A percentile compares a stretch with the other conserved stretches of the same genome.
Evolutionary conservation across 2,888 invertebrate species (phyloP).

Genomic region (Nomada hirtipes): DNA sequence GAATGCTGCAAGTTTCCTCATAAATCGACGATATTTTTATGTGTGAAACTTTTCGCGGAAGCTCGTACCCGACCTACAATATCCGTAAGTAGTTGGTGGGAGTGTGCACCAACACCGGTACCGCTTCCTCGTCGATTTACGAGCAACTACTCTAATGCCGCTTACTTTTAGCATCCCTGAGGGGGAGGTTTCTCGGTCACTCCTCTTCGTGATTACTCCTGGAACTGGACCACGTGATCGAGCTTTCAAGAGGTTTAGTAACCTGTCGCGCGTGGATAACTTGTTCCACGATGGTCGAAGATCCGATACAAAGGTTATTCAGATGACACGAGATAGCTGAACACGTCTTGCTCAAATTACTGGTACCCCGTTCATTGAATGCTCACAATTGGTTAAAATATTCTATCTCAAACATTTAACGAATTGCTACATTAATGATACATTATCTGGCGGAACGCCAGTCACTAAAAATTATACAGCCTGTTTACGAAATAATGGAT

Average conservation of each 20-base stretch:
- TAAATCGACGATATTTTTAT: constrained; percentile 80
- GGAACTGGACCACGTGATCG: constrained; percentile 69
- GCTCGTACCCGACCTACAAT: constrained; percentile 69
- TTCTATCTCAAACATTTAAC: background rate
- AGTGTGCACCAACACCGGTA: constrained; percentile 46
- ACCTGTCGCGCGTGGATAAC: constrained; percentile 48
- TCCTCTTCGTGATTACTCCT: constrained; percentile 62
- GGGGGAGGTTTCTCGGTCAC: constrained; percentile 48
- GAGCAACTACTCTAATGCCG: constrained; percentile 50
- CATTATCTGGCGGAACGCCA: too few species aligned
- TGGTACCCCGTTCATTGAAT: too few species aligned
- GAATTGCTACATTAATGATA: too few species aligned
- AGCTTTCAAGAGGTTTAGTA: constrained; percentile 66
- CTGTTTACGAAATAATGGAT: too few species aligned
- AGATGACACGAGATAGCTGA: constrained; percentile 8
- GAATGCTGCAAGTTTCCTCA: constrained; percentile 75
- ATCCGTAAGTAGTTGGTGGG: constrained; percentile 66
- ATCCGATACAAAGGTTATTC: constrained; percentile 43
- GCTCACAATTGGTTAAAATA: too few species aligned
- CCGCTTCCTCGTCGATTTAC: constrained; percentile 62
- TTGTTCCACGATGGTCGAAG: constrained; percentile 10
- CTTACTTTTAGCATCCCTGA: constrained; percentile 3
- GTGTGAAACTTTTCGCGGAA: constrained; percentile 74
- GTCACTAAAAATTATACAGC: too few species aligned
- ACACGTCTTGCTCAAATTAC: too few species aligned